Base-by-base conservation (phyloP, 2,113 vertebrate genomes). In the Cinclus mexicanus region DNA sequence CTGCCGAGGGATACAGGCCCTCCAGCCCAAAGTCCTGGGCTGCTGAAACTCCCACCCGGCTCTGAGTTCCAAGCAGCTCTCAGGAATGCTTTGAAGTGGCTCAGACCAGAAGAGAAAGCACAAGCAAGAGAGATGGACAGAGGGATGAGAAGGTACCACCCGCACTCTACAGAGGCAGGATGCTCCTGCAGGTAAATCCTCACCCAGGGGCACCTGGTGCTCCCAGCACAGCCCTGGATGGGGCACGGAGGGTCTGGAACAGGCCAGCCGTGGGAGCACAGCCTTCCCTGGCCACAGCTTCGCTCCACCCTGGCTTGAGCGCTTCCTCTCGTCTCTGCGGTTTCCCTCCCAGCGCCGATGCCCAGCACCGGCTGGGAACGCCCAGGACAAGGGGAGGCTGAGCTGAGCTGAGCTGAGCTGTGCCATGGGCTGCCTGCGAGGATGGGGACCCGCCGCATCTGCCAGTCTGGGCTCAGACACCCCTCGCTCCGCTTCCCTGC, bases 81-180 rank as follows among this genome's bases (percentile, higher is more conserved):
- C 78, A 91, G 92, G 94, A 93, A 97, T 92, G 91, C 95, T 95
- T 92, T 96, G 93, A 95, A 94, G 92, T 81, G 93, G 75, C 78
- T 94, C 87, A n/a, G 78, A 65, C 7, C 37, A 69, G 49, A 87
- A 76, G 31, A 78, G 53, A 72, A 91, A 79, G 50, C 80, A 49
- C 1, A 2, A 59, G 22, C 20, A 15, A 76, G 33, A 42, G 42
- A 15, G 63, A 50, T 0, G 23, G 84, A 26, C 18, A 46, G 59
- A 56, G 29, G 47, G 61, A 28, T 0, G 3, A 15, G 75, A 59
- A 71, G 24, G 20, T 77, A 83, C 53, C 76, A 41, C 5, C 39
- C 1, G 0, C 5, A 0, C 50, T 42, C 31, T 6, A 41, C 35
- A 57, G 41, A 70, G 33, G 26, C 1, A 47, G 41, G 67, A 55